Evolutionary conservation across 2,113 vertebrate genomes (phyloP), one percentile per base, ranked within the genome.

Genomic region (Passer domesticus): DNA sequence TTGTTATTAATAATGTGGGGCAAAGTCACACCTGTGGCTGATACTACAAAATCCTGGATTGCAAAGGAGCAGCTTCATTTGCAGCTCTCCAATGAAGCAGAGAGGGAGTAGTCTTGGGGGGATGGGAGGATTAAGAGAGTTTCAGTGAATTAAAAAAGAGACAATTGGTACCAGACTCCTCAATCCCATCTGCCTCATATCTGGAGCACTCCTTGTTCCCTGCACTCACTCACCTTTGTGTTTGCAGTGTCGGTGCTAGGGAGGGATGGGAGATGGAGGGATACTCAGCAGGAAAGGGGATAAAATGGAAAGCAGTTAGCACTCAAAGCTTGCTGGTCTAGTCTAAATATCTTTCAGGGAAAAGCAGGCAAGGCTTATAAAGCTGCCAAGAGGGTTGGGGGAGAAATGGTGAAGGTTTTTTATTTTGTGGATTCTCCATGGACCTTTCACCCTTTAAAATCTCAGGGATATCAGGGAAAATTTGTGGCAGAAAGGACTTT

Each of bases 111-210:
- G 75, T 72, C 73, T 74, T 85, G 60, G 41, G 59, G 46, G 60
- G 37, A 43, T n/a, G 22, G 23, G 21, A 27, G 35, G 30, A 64
- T 43, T 77, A 94, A 93, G 43, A 75, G 52, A 80, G 22, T 81
- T 97, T 89, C 52, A 93, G 43, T 83, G 69, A 91, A 92, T 83
- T 93, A 60, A 72, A 59, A 63, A 75, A 81, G 82, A 49, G 52
- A 90, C 84, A 63, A 72, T 93, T 96, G 87, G 60, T 89, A 83
- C 33, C 52, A 94, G 92, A 69, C 87, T 96, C 43, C 52, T 89
- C 93, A 92, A 92, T 92, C 43, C 96, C 96, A 97, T 97, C 96
- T 98, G 96, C 89, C 97, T 93, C 53, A 0, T 93, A 87, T 94
- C 96, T 96, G 75, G 87, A 95, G 95, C 96, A 93, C 93, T 92